Percentiles rank a stretch among this genome's conserved stretches.
Evolutionary conservation across 2,888 invertebrate species (phyloP).

Genomic region (Vesta saturnalis): DNA sequence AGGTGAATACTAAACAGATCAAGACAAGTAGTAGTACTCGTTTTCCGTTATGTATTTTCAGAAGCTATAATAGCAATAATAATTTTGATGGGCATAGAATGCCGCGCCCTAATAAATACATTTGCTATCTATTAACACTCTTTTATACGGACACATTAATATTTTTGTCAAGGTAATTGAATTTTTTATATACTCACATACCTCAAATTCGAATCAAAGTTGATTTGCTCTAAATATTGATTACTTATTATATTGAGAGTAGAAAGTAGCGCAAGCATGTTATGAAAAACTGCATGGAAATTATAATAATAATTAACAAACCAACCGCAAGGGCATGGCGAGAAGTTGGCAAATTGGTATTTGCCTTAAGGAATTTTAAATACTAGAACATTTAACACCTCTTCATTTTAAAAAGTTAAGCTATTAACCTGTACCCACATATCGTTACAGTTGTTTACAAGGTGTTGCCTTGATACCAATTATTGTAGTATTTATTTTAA

Average conservation of each 20-base stretch:
- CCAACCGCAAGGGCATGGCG: neutral
- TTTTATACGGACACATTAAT: too few relatives aligned
- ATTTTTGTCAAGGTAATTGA: neutral
- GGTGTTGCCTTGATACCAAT: constrained; percentile 7
- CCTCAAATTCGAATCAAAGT: neutral
- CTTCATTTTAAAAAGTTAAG: constrained; percentile 4
- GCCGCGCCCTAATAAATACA: constrained; percentile 46
- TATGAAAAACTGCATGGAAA: neutral
- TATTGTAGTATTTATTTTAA: neutral
- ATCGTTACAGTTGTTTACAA: neutral
- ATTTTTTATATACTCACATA: neutral
- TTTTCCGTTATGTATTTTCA: constrained; percentile 34
- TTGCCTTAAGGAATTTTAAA: constrained; percentile 8
- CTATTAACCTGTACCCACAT: constrained; percentile 11
- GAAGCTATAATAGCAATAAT: constrained; percentile 31
- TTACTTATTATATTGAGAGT: neutral
- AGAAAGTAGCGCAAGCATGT: neutral
- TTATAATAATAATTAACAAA: constrained; percentile 2
- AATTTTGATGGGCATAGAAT: constrained; percentile 36
- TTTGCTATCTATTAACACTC: constrained; percentile 42
- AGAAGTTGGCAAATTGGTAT: constrained; percentile 4
- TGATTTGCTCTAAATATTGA: neutral
- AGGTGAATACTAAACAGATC: constrained; percentile 40
- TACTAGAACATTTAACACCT: constrained; percentile 11
- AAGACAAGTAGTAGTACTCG: constrained; percentile 37